Evolutionary conservation across 2,113 vertebrate species (phyloP).

Genomic region (Prolemur simus): DNA sequence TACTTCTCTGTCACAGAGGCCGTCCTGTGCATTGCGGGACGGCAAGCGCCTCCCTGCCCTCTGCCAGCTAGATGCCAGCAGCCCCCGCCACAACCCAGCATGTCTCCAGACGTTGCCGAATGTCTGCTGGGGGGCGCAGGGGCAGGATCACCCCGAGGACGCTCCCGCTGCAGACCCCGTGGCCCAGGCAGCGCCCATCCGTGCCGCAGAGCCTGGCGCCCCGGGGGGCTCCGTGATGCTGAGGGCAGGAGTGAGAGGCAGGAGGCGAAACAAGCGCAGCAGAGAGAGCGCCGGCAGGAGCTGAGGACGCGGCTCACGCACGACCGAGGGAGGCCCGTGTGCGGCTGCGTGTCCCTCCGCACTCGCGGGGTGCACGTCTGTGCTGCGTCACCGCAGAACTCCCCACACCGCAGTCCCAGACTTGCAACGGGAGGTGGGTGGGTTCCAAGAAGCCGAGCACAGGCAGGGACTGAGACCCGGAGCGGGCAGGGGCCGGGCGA

Average conservation of each 20-base stretch:
- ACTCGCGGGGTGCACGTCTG: rapidly evolving
- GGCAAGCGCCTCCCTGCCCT: no score
- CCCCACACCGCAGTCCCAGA: no score
- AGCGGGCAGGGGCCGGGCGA: neutral
- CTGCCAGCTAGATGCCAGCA: neutral
- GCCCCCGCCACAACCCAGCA: neutral
- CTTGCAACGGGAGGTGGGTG: neutral
- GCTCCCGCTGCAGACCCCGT: rapidly evolving
- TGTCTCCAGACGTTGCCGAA: neutral
- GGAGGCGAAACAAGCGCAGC: no score
- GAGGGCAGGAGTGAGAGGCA: neutral
- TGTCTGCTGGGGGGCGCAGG: neutral
- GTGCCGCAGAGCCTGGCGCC: neutral
- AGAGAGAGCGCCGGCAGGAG: rapidly evolving
- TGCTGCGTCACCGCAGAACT: neutral
- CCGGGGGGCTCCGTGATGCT: rapidly evolving
- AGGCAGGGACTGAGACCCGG: neutral
- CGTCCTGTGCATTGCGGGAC: no score
- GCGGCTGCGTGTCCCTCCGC: neutral
- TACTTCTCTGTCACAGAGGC: neutral
- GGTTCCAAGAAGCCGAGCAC: neutral
- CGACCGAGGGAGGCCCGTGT: neutral
- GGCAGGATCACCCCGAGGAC: rapidly evolving
- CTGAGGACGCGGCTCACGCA: rapidly evolving
- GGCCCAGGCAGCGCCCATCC: rapidly evolving